Base-by-base conservation (phyloP, 2,797 vertebrate genomes). In the Scarus forsteni region DNA sequence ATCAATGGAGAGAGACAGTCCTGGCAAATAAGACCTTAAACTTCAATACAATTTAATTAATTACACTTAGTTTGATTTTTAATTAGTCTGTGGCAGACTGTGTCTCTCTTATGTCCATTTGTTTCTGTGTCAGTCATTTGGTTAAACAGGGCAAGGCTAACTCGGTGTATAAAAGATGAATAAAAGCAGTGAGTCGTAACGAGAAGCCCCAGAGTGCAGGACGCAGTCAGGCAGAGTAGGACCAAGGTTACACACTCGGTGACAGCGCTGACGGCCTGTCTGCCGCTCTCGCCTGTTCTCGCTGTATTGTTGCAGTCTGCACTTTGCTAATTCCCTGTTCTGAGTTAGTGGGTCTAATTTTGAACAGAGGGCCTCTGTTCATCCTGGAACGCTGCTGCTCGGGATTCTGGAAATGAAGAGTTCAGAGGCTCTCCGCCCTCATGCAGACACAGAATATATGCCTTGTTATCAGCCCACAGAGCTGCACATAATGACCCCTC, bases 381-480 rank as follows among this genome's bases (percentile, higher is more conserved):
- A 83, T 85, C 70, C 70, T 74, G 82, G 84, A 89, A 90, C 75
- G 55, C 73, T 81, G 83, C 83, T 88, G 88, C 89, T 89, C 83
- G 83, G 77, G 84, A 92, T 90, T 91, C 88, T 88, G 91, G 80
- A 89, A 90, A 92, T 84, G 83, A 88, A 65, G 71, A 86, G 88
- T 89, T 90, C 87, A 89, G 88, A 92, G 75, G 60, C 85, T 81
- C 85, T 55, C 83, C 85, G 59, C 86, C 88, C 88, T 91, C 85
- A 73, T 75, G 72, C 81, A 86, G 77, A 89, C 87, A 86, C 83
- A 90, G 85, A 92, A 81, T 81, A 84, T 88, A 90, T 87, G 89
- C 86, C 89, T 90, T 90, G 87, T 92, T 90, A 91, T 91, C 92
- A 81, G 75, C 88, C 88, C 91, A 91, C 90, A 85, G 86, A 91